These are phyloP conservation scores for Lordiphosa clarofinis DNA, from an alignment of 1,140 invertebrate genomes.

Conservation along the genomic window DNA sequence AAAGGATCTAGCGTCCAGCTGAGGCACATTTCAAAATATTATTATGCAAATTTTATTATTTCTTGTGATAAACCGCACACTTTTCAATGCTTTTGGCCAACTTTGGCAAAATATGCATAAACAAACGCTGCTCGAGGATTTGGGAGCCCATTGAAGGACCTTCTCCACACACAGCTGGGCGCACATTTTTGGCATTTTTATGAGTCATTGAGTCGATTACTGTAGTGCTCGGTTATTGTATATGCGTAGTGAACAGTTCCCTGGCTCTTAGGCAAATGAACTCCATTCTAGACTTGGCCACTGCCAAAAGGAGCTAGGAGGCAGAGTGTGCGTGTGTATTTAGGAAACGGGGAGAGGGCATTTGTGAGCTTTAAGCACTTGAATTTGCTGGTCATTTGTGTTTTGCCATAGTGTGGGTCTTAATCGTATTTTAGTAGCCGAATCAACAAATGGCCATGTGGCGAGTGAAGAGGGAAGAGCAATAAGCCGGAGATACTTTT, in stretches of 20 bases:
- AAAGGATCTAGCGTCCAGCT: slow-evolving; percentile 53
- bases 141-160: slow-evolving; percentile 12
- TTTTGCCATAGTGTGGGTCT: slow-evolving; percentile 29
- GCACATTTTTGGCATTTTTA: slow-evolving; percentile 77
- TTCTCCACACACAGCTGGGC: slow-evolving; percentile 39
- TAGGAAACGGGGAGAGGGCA: not conserved
- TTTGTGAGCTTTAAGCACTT: slow-evolving; percentile 17
- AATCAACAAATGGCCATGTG: slow-evolving; percentile 53
- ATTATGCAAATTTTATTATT: slow-evolving; percentile 76
- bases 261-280: slow-evolving; percentile 60
- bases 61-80: slow-evolving; percentile 76
- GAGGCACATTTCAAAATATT: slow-evolving; percentile 67
- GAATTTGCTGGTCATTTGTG: slow-evolving; percentile 22
- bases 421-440: slow-evolving; percentile 34
- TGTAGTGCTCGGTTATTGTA: slow-evolving; percentile 44
- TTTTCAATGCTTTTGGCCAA: slow-evolving; percentile 44
- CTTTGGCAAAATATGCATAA: slow-evolving; percentile 45
- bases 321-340: slow-evolving; percentile 9
- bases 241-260: slow-evolving; percentile 36
- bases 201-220: slow-evolving; percentile 74
- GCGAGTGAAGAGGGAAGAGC: not conserved
- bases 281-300: slow-evolving; percentile 8
- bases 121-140: slow-evolving; percentile 37
- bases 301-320: slow-evolving; percentile 2
- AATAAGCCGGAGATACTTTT: not conserved